These are phyloP conservation scores for Brachylomia viminalis DNA, from an alignment of 2,888 invertebrate species.

Conservation along the genomic window DNA sequence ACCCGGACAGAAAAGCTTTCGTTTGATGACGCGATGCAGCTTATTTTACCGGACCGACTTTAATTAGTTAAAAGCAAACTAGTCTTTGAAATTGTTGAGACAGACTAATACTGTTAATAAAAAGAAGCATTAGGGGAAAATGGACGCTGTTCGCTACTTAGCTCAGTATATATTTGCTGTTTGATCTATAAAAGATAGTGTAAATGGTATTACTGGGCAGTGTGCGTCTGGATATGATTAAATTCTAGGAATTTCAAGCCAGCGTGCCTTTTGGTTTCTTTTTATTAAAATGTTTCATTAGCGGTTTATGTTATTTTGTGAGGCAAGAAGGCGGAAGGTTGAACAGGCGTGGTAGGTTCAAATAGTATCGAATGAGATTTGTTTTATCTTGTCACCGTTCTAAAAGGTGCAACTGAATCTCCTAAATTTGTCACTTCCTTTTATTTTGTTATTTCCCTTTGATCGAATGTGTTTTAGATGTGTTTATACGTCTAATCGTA, in stretches of 20 bases:
- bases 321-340: not conserved
- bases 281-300: not conserved
- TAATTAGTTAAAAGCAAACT: slow-evolving; percentile 69
- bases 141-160: slow-evolving; percentile 21
- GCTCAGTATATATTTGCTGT: slow-evolving; percentile 17
- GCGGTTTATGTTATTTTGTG: not conserved
- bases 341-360: not conserved
- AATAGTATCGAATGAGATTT: too few species aligned
- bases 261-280: not conserved
- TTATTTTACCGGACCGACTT: slow-evolving; percentile 57
- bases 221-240: not conserved
- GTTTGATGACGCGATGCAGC: slow-evolving; percentile 53
- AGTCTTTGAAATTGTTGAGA: slow-evolving; percentile 58
- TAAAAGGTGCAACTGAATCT: too few species aligned
- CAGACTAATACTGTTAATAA: slow-evolving; percentile 45
- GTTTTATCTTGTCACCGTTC: too few species aligned
- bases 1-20: slow-evolving; percentile 38
- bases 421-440: too few species aligned
- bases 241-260: not conserved
- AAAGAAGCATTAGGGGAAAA: slow-evolving; percentile 42
- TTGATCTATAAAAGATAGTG: slow-evolving; percentile 36
- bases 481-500: too few species aligned
- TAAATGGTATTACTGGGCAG: slow-evolving; percentile 21
- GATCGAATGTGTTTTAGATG: too few species aligned
- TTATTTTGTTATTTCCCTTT: too few species aligned